These are phyloP conservation scores for Crambe crambe DNA, from an alignment of 37 sponge, comb jelly and placozoan genomes.

Conservation along the genomic window DNA sequence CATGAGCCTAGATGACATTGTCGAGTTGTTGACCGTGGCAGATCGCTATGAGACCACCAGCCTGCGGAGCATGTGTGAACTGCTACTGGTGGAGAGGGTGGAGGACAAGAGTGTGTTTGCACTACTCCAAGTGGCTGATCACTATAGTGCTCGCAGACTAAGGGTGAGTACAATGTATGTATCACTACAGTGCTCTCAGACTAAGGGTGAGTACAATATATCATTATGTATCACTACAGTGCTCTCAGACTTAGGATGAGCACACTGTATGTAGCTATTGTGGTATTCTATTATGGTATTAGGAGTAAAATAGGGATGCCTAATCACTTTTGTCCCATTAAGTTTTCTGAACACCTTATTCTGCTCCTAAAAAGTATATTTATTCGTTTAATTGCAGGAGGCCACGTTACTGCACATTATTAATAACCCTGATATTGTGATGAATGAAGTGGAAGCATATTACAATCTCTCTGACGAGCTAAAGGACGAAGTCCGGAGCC, in stretches of 20 bases:
- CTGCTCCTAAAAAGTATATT: no score
- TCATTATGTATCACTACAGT: constrained; percentile 40
- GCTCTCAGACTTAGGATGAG: constrained; percentile 32
- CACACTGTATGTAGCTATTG: no score
- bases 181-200: constrained; percentile 34
- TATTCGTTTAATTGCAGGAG: no score
- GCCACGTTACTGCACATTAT: constrained; percentile 45
- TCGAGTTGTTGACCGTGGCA: constrained; percentile 60
- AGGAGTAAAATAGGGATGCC: not conserved
- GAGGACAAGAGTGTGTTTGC: constrained; percentile 44
- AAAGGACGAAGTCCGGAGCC: constrained; percentile 29
- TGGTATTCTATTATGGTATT: not conserved
- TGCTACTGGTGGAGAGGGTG: constrained; percentile 34
- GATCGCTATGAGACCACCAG: constrained; percentile 45
- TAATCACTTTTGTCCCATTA: not conserved
- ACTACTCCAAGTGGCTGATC: constrained; percentile 60
- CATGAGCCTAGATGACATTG: constrained; percentile 31
- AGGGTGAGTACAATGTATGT: constrained; percentile 17
- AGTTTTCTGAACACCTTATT: not conserved
- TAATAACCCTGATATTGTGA: constrained; percentile 36
- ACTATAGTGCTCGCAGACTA: constrained; percentile 30
- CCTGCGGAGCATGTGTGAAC: constrained; percentile 44
- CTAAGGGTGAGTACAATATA: constrained; percentile 23
- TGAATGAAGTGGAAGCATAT: constrained; percentile 54
- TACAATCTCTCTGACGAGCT: constrained; percentile 40